phyloP scores from a whole-genome alignment of 2,113 vertebrate genomes.

The Oriolus oriolus region DNA sequence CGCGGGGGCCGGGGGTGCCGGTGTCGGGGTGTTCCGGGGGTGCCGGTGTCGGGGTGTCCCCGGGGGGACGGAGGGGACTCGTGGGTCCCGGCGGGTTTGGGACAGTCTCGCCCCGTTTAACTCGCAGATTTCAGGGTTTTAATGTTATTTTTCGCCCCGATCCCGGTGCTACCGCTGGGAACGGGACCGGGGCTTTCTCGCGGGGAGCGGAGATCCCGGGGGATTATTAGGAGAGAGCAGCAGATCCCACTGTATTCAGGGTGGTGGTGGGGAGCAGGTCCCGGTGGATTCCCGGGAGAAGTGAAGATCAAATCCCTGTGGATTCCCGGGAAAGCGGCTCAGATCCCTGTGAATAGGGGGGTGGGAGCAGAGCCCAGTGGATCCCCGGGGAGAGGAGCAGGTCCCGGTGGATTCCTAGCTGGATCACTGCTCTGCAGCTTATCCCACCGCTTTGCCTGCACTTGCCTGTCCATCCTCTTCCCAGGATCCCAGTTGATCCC shows the following conservation, averaged over 20 bases:
- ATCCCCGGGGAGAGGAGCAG: neutral
- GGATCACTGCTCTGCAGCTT: neutral
- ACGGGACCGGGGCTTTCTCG: neutral
- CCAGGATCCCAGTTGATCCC: neutral
- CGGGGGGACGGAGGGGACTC: neutral
- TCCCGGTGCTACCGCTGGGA: neutral
- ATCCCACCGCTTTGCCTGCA: neutral
- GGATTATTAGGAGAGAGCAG: neutral
- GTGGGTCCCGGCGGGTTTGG: neutral
- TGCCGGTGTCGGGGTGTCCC: neutral
- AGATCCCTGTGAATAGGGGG: neutral
- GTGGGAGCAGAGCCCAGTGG: neutral
- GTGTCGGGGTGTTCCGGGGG: too few relatives aligned
- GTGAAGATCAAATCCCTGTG: neutral
- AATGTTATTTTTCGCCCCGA: too few relatives aligned
- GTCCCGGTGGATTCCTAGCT: neutral
- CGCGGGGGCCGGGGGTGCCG: neutral
- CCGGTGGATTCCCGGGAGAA: neutral
- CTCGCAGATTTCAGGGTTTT: neutral
- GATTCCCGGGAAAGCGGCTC: neutral
- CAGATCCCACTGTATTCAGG: fast-evolving
- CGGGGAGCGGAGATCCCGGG: neutral
- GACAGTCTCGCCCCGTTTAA: neutral
- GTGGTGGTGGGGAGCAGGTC: neutral
- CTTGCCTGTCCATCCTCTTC: neutral